A percentile compares a stretch with the other conserved stretches of the same genome.
Evolutionary conservation across 2,888 invertebrate genomes (phyloP).

Genomic region (Entomobrya proxima): DNA sequence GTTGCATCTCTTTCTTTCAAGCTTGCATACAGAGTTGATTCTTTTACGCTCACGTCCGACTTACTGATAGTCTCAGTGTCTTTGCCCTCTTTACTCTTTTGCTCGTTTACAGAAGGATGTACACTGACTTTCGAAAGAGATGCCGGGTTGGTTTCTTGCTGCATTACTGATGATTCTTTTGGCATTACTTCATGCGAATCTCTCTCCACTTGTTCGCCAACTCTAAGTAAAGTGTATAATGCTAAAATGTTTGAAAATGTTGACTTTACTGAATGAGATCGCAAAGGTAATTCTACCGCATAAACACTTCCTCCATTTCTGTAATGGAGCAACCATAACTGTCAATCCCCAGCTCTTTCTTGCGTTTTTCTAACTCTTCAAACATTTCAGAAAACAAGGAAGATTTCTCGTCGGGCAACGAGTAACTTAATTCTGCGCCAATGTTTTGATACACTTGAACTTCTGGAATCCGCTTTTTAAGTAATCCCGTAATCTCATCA

Average conservation of each 20-base stretch:
- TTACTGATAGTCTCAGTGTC: no score
- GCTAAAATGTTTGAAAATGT: not conserved
- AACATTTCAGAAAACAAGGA: slow-evolving; percentile 84
- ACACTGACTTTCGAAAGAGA: slow-evolving; percentile 44
- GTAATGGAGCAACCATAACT: slow-evolving; percentile 91
- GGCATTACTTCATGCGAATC: slow-evolving; percentile 1
- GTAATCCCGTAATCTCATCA: slow-evolving; percentile 80
- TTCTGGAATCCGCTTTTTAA: slow-evolving; percentile 83
- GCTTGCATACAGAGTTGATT: no score
- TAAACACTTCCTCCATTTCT: slow-evolving; percentile 92
- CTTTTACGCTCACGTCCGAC: no score
- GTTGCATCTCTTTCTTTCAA: no score
- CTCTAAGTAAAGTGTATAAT: slow-evolving; percentile 30
- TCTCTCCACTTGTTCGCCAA: slow-evolving; percentile 68
- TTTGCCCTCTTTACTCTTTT: no score
- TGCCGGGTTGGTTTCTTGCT: slow-evolving; percentile 57
- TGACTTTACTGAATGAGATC: not conserved
- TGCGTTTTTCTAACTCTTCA: slow-evolving; percentile 82
- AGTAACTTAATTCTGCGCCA: slow-evolving; percentile 86
- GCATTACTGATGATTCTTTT: not conserved
- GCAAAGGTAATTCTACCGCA: no score
- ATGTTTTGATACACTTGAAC: slow-evolving; percentile 84
- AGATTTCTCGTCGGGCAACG: slow-evolving; percentile 82
- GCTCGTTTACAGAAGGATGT: no score
- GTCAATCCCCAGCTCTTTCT: slow-evolving; percentile 81